Conservation (phyloP, 2,797 vertebrate genomes). For the Sciurus carolinensis region DNA sequence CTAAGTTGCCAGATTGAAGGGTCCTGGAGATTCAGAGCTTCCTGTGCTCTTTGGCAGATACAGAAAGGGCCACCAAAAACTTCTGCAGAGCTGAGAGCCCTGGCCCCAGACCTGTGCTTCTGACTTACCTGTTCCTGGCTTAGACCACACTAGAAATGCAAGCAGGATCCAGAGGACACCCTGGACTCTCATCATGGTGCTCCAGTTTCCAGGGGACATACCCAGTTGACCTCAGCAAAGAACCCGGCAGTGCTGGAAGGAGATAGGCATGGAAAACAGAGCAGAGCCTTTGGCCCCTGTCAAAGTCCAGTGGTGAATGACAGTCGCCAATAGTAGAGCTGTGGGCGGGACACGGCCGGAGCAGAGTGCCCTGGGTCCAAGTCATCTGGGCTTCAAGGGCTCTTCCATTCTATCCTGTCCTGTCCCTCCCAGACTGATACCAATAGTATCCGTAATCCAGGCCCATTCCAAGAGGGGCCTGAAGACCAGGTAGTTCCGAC, state of each 20-base stretch:
- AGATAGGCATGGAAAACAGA: neutral
- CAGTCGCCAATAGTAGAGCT: neutral
- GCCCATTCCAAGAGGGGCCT: neutral
- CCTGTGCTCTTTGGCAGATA: neutral
- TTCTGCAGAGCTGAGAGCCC: neutral
- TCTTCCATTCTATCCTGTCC: neutral
- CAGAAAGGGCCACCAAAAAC: neutral
- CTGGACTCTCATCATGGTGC: neutral
- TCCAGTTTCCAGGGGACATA: neutral
- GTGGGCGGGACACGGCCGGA: neutral
- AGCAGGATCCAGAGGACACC: slow-evolving; percentile 66
- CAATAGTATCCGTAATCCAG: neutral
- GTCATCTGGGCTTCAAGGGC: neutral
- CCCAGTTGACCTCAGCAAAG: neutral
- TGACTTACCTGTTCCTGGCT: slow-evolving; percentile 75
- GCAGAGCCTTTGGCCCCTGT: neutral
- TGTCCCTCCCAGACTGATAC: neutral
- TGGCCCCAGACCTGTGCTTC: neutral
- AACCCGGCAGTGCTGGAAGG: neutral
- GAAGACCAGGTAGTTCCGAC: neutral
- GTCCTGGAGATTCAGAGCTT: neutral
- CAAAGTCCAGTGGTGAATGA: slow-evolving; percentile 64
- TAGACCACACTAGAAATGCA: neutral
- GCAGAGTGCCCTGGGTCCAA: neutral
- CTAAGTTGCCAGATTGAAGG: neutral